Evolutionary conservation across 92 coral and sea anemone genomes (phyloP).

Genomic region (Zoanthus sansibaricus): DNA sequence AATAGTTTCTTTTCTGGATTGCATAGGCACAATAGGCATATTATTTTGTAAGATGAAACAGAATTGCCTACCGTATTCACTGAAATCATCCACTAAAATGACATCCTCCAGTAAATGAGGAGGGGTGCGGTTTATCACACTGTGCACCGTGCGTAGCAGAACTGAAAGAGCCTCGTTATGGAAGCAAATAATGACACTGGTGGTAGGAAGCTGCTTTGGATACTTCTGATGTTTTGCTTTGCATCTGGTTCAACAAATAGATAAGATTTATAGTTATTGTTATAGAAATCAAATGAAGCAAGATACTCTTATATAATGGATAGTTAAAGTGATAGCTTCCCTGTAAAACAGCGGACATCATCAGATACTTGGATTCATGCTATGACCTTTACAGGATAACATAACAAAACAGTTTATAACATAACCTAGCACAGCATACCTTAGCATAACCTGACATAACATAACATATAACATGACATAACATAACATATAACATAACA

Average conservation of each 20-base stretch:
- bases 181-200: conserved; percentile 86
- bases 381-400: too few relatives aligned
- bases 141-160: conserved; percentile 86
- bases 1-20: too few relatives aligned
- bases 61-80: conserved; percentile 73
- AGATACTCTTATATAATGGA: too few relatives aligned
- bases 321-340: too few relatives aligned
- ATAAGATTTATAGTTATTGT: neutral
- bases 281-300: neutral
- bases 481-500: too few relatives aligned
- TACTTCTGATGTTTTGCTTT: conserved; percentile 75
- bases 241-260: conserved; percentile 56
- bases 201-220: conserved; percentile 79
- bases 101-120: conserved; percentile 82
- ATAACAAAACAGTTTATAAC: too few relatives aligned
- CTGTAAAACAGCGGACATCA: too few relatives aligned
- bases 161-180: conserved; percentile 91
- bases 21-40: too few relatives aligned
- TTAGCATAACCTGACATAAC: neutral
- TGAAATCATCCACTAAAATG: conserved; percentile 84
- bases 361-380: too few relatives aligned
- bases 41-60: neutral
- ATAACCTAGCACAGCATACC: too few relatives aligned
- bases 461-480: too few relatives aligned
- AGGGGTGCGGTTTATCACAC: conserved; percentile 82